These are phyloP conservation scores for Oreochromis spilurus DNA, from an alignment of 2,113 vertebrate genomes.

Conservation along the genomic window DNA sequence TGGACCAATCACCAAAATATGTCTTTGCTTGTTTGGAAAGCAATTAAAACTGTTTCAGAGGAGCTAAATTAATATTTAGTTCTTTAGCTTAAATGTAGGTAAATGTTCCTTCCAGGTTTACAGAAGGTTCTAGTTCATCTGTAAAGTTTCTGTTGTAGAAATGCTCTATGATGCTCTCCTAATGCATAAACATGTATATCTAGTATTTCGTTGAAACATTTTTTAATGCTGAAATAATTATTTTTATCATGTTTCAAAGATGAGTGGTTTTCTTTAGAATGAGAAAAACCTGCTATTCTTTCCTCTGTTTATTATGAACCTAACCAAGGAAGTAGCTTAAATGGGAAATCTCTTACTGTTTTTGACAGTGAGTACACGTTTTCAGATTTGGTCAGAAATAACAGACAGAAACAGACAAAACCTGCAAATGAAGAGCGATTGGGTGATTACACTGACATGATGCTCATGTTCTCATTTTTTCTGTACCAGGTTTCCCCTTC, in stretches of 20 bases:
- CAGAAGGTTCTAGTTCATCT: neutral
- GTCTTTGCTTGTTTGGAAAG: neutral
- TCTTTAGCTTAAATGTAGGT: neutral
- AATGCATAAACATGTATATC: neutral
- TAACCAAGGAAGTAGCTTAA: neutral
- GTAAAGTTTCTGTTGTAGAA: neutral
- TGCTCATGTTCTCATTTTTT: neutral
- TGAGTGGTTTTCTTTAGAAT: neutral
- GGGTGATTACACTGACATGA: neutral
- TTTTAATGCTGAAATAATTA: neutral
- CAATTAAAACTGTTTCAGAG: neutral
- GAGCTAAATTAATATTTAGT: neutral
- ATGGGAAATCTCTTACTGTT: neutral
- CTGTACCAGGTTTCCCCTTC: constrained; percentile 87
- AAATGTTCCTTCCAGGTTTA: neutral
- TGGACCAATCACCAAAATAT: neutral
- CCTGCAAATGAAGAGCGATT: neutral
- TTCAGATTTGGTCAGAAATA: neutral
- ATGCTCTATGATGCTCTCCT: neutral
- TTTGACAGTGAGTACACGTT: neutral
- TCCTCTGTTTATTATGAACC: neutral
- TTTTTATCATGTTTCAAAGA: neutral
- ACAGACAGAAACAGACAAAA: neutral
- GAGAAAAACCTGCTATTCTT: neutral
- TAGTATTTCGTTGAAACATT: neutral